Evolutionary conservation across 2,888 invertebrate genomes (phyloP), one percentile per base, ranked within the genome.

Genomic region (Zonitis immaculata): DNA sequence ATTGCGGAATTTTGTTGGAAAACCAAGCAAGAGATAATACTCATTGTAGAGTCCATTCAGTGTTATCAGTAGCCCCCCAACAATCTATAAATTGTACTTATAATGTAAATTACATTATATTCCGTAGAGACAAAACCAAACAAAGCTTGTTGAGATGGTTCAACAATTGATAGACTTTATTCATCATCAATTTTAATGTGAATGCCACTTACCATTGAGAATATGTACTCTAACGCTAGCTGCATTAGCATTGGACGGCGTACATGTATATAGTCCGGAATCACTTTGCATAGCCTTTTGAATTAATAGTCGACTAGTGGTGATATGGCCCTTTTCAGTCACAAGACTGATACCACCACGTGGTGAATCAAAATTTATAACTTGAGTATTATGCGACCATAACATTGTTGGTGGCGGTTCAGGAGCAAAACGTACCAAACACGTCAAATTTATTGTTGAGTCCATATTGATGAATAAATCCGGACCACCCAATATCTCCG

Each of bases 351-450:
- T 89, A 39, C 92, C 92, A 42, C 92, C 92, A 47, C 91, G 83
- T 28, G 90, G 89, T 52, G 92, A 91, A 78, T 92, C 91, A 77
- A 91, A 93, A 80, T 91, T 92, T 80, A 92, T 91, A 70, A 86
- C 84, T 86, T 91, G 80, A 61, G 76, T 75, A 77, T 91, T 88
- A 75, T 91, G 91, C 63, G 88, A 87, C 92, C 91, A 92, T 62
- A 84, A 82, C 75, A 92, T 89, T 56, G 86, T 82, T 53, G 85
- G 89, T 12, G 91, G 91, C 44, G 91, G 90, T 71, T 91, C 91
- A 46, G 91, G 91, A 18, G 90, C 88, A 71, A 87, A 89, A 69
- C 84, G 83, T 51, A 91, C 89, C 69, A 89, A 83, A 75, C 92
- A 92, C 42, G 91, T 92, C 67, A 92, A 77, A 79, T 92, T 92